Conservation (phyloP, 2,797 vertebrate genomes). For the Serranus cabrilla region DNA sequence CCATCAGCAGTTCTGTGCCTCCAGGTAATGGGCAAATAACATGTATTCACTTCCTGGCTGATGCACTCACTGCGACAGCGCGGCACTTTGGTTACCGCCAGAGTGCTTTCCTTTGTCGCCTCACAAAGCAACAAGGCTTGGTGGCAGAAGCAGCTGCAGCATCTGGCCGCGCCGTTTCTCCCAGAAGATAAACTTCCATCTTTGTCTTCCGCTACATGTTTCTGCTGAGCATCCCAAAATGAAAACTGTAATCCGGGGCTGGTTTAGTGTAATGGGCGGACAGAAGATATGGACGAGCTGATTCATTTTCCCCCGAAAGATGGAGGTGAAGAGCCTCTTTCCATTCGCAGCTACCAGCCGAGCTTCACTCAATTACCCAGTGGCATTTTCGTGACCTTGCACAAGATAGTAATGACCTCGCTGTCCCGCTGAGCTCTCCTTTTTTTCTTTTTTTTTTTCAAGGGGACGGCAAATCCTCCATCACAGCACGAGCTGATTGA, state of each 20-base stretch:
- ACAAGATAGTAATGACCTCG: conserved; percentile 65
- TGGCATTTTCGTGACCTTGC: conserved; percentile 78
- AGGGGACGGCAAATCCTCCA: conserved; percentile 39
- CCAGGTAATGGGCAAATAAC: conserved; percentile 71
- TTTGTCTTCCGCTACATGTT: conserved; percentile 42
- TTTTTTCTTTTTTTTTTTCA: conserved; percentile 8
- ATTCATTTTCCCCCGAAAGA: conserved; percentile 50
- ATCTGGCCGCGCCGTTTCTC: conserved; percentile 17
- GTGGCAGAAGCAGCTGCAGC: neutral
- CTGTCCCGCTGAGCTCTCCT: conserved; percentile 40
- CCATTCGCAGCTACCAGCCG: conserved; percentile 50
- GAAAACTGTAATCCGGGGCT: conserved; percentile 22
- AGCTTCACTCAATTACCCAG: conserved; percentile 71
- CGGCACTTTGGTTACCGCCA: conserved; percentile 52
- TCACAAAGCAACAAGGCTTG: conserved; percentile 31
- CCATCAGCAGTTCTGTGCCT: conserved; percentile 76
- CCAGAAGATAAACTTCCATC: conserved; percentile 50
- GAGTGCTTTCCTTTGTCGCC: conserved; percentile 71
- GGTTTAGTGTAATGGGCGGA: conserved; percentile 1
- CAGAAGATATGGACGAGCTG: conserved; percentile 35
- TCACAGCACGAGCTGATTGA: conserved; percentile 61
- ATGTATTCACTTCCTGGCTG: conserved; percentile 59
- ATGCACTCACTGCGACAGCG: conserved; percentile 51
- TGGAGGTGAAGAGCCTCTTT: conserved; percentile 51
- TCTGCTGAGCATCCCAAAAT: conserved; percentile 48